Conservation (phyloP, 2,113 vertebrate genomes). For the Oreochromis spilurus region DNA sequence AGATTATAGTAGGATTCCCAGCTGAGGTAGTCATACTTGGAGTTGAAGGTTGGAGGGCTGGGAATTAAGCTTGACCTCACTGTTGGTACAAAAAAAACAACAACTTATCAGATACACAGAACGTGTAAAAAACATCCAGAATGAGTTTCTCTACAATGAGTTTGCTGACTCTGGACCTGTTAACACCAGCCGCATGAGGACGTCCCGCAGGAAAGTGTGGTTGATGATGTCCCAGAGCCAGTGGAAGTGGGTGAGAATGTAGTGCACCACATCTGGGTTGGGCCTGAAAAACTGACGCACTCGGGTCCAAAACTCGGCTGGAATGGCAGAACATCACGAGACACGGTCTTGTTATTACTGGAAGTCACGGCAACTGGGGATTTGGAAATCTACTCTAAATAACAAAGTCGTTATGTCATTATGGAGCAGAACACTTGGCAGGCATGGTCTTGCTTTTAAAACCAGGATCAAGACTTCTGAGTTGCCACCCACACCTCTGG, state of each 20-base stretch:
- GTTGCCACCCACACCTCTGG: not conserved
- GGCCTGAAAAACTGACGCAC: slow-evolving; percentile 77
- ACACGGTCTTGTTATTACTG: not conserved
- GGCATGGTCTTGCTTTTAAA: not conserved
- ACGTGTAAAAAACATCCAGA: not conserved
- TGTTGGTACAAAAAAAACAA: slow-evolving; percentile 39
- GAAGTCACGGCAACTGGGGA: not conserved
- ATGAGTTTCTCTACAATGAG: not conserved
- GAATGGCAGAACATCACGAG: not conserved
- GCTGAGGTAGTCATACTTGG: slow-evolving; percentile 84
- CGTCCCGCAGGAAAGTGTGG: slow-evolving; percentile 78
- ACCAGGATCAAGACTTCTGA: not conserved
- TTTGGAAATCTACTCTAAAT: not conserved
- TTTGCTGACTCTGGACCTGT: slow-evolving; percentile 68
- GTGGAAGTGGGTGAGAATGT: slow-evolving; percentile 85
- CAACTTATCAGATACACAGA: not conserved
- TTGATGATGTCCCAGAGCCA: slow-evolving; percentile 91
- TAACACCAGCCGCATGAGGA: slow-evolving; percentile 83
- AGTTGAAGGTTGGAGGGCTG: slow-evolving; percentile 91
- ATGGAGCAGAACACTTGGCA: not conserved
- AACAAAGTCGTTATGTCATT: not conserved
- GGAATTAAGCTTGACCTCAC: slow-evolving; percentile 86
- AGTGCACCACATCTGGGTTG: slow-evolving; percentile 76
- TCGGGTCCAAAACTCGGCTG: slow-evolving; percentile 85
- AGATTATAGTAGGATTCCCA: slow-evolving; percentile 92